Base-by-base conservation (phyloP, 2,888 invertebrate species). In the Xestia c-nigrum region DNA sequence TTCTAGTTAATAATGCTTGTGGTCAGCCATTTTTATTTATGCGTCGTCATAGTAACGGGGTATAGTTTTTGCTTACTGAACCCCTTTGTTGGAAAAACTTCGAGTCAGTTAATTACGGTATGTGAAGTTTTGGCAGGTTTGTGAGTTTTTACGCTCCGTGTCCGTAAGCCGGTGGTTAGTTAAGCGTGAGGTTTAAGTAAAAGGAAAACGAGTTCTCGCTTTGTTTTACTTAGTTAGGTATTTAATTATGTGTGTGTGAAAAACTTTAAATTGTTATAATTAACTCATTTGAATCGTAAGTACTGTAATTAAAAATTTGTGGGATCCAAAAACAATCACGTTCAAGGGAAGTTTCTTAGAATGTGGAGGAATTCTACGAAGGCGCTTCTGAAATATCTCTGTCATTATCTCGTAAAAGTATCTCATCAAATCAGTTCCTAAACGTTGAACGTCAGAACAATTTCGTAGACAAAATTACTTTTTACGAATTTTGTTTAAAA, bases 91-190 rank as follows among this genome's bases (percentile, higher is more conserved):
- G 88, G 88, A 90, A 91, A 93, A 95, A 94, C 91, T 94, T 93
- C 85, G 90, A 87, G 87, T 90, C 92, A 92, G 93, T 92, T 95
- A 95, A 95, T 95, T 95, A 94, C 90, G 87, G 88, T 86, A 87
- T 86, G 87, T 88, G 89, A 93, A 93, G 90, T 93, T 92, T 86
- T 92, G 87, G 92, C 90, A 90, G 89, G 91, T 86, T 83, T 85
- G 85, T 82, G 89, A 90, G 92, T 91, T 92, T 91, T 91, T 85
- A 87, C 82, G 82, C 85, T 76, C 84, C 52, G 71, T 80, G 79
- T 64, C 68, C 73, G 80, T 80, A 66, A 68, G 71, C 64, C 71
- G 31, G 73, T 65, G 65, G 80, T 77, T 86, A 84, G 84, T 87
- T 88, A 82, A 71, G 78, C 74, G 63, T 70, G 69, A 80, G 72